phyloP scores from a whole-genome alignment of 2,797 vertebrate species.

The Ctenopoma kingsleyae region DNA sequence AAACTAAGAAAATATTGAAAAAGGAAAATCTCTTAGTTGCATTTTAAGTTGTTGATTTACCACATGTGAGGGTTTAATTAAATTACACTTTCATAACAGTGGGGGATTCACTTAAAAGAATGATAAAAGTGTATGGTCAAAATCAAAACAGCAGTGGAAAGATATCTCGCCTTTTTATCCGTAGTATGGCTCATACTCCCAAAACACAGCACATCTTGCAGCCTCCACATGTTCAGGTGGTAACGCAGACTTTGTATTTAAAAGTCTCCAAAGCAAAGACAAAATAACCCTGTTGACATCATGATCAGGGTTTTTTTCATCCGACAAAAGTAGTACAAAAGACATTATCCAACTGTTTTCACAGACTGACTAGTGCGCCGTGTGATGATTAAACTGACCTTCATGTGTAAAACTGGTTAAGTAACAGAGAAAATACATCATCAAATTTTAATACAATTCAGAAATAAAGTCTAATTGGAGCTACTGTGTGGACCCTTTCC shows the following conservation, averaged over 20 bases:
- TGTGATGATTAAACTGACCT: constrained; percentile 6
- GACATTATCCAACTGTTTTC: constrained; percentile 6
- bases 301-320: not conserved
- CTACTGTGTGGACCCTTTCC: constrained; percentile 9
- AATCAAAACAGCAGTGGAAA: constrained; percentile 23
- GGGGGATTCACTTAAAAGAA: not conserved
- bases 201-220: not conserved
- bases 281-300: constrained; percentile 8
- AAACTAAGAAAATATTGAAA: not conserved
- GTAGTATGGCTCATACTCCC: not conserved
- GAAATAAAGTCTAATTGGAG: constrained; percentile 19
- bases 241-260: not conserved
- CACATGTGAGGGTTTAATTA: constrained; percentile 11
- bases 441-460: constrained; percentile 15
- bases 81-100: constrained; percentile 13
- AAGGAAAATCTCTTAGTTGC: not conserved
- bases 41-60: constrained; percentile 21
- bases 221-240: not conserved
- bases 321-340: constrained; percentile 3
- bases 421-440: constrained; percentile 15
- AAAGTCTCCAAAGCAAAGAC: constrained; percentile 5
- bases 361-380: not conserved
- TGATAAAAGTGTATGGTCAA: constrained; percentile 17
- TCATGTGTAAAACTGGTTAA: constrained; percentile 12
- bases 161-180: constrained; percentile 17